These are phyloP conservation scores for Silurus glanis DNA, from an alignment of 2,113 vertebrate genomes.

Conservation along the genomic window DNA sequence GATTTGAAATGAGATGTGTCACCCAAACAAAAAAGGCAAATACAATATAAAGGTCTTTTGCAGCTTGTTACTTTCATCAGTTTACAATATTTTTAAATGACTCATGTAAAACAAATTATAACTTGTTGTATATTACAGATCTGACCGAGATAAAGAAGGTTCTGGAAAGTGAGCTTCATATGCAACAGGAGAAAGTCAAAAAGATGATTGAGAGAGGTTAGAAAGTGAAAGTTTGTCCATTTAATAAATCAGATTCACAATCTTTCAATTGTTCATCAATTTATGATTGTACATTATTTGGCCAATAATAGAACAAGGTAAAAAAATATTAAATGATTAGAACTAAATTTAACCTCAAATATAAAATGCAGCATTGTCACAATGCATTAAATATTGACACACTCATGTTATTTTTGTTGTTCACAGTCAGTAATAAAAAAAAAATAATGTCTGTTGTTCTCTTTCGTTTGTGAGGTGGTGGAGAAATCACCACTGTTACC, in stretches of 20 bases:
- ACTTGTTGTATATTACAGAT: constrained; percentile 70
- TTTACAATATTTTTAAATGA: not conserved
- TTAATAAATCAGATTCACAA: not conserved
- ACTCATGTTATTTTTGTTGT: not conserved
- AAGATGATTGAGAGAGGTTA: constrained; percentile 85
- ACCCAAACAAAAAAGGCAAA: not conserved
- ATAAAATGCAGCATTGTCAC: not conserved
- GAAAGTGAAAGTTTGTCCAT: constrained; percentile 31
- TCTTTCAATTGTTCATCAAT: not conserved
- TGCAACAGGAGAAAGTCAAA: constrained; percentile 85
- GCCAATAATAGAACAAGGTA: not conserved
- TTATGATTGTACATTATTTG: not conserved
- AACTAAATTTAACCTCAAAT: not conserved
- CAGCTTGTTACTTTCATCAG: not conserved
- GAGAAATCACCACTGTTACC: constrained; percentile 62
- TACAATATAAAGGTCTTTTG: not conserved
- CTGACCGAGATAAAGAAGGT: constrained; percentile 83
- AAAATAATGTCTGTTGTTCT: constrained; percentile 62
- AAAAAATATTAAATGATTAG: not conserved
- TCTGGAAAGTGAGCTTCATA: constrained; percentile 81
- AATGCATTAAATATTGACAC: not conserved
- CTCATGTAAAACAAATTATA: constrained; percentile 56
- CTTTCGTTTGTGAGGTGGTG: constrained; percentile 65
- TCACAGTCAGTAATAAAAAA: constrained; percentile 54
- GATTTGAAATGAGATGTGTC: not conserved